phyloP scores from a whole-genome alignment of 1,140 invertebrate species.

The Anastrepha ludens region DNA sequence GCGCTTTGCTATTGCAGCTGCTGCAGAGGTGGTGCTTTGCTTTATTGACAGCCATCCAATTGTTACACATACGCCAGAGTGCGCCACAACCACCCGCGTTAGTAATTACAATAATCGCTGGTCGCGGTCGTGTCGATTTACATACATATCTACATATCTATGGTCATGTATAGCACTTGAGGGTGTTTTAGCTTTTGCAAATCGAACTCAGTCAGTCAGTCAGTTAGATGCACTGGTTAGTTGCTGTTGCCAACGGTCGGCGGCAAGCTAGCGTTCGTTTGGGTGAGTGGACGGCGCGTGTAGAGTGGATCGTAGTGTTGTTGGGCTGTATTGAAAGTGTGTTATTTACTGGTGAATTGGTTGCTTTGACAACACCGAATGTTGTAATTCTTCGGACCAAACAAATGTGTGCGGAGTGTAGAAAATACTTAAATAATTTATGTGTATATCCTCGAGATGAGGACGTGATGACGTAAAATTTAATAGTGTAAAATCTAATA shows the following conservation, averaged over 20 bases:
- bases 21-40: background rate
- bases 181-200: slow-evolving; percentile 40
- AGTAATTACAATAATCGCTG: slow-evolving; percentile 41
- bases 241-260: slow-evolving; percentile 7
- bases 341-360: background rate
- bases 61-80: slow-evolving; percentile 50
- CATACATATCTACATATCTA: background rate
- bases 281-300: background rate
- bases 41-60: slow-evolving; percentile 32
- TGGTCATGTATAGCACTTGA: background rate
- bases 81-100: slow-evolving; percentile 31
- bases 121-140: slow-evolving; percentile 8
- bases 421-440: background rate
- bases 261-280: background rate
- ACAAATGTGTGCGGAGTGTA: background rate
- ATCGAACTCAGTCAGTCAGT: slow-evolving; percentile 39
- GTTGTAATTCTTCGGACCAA: background rate
- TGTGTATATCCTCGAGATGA: background rate
- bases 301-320: background rate
- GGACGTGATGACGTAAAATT: background rate
- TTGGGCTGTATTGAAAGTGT: background rate
- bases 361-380: slow-evolving; percentile 37
- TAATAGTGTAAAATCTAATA: no score
- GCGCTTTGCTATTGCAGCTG: slow-evolving; percentile 16
- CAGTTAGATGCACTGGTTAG: slow-evolving; percentile 22